Base-by-base conservation (phyloP, 2,888 invertebrate genomes). In the Hesperia comma region DNA sequence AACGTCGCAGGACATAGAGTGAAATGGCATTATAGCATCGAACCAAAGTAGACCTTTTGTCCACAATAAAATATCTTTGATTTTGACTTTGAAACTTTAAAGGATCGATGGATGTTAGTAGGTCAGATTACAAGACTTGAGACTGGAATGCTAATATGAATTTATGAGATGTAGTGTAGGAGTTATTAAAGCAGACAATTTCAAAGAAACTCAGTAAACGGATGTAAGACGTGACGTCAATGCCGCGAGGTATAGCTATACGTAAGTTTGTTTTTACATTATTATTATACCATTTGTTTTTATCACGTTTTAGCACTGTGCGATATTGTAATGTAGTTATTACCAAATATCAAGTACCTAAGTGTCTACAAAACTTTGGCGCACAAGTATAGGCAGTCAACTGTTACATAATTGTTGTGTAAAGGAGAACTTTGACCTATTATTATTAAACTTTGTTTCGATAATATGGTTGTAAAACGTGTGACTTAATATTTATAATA, bases 191-290 rank as follows among this genome's bases (percentile, higher is more conserved):
- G 43, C 8, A 15, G 43, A 46, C 17, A 46, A 46, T 46, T 46
- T 46, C 43, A 46, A 46, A 46, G 43, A 46, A 46, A 56, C 56
- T 56, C 40, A 1, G 55, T 37, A 55, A 55, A 55, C 55, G 37
- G 37, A 55, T 37, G 33, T 55, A 19, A 37, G 17, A 17, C 14
- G 3, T 55, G 55, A 55, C 55, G 55, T 55, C 55, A 55, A 55
- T 55, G 37, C 12, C 37, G 37, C 10, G 8, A 17, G 12, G 10
- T 5, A n/a, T n/a, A n/a, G n/a, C n/a, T n/a, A n/a, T n/a, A 53
- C 17, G 6, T 37, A 37, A 10, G 19, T 40, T 19, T 56, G 56
- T 40, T 56, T 56, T 56, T 8, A 37, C 21, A 21, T 37, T 37
- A 17, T 55, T 55, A 37, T 21, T 17, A 37, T 33, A 33, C 15